A percentile compares a stretch with the other conserved stretches of the same genome.
These are phyloP conservation scores for Mobula hypostoma DNA, from an alignment of 2,113 vertebrate species.

Conservation along the genomic window DNA sequence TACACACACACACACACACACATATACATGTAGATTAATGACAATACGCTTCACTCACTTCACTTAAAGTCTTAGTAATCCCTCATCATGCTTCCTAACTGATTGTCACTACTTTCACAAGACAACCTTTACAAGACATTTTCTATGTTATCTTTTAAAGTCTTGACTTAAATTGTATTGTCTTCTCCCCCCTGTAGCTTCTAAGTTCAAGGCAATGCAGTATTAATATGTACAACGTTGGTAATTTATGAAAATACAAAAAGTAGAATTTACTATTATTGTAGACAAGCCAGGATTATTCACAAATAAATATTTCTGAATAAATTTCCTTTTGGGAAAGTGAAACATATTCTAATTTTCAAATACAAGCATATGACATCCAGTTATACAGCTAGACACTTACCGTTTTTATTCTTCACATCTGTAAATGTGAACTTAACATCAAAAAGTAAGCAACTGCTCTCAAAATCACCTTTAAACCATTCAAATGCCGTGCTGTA, in stretches of 20 bases:
- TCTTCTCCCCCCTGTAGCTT: not conserved
- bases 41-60: too few species aligned
- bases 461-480: not conserved
- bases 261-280: not conserved
- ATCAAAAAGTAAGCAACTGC: not conserved
- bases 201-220: not conserved
- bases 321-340: not conserved
- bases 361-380: not conserved
- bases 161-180: not conserved
- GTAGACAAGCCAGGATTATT: not conserved
- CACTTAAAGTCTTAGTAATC: not conserved
- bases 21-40: too few species aligned
- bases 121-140: not conserved
- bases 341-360: not conserved
- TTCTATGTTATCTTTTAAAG: not conserved
- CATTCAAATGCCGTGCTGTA: constrained; percentile 2
- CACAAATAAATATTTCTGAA: not conserved
- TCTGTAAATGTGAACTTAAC: not conserved
- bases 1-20: too few species aligned
- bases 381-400: not conserved
- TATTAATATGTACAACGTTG: not conserved
- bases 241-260: not conserved
- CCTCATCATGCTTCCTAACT: not conserved
- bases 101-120: not conserved
- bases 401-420: constrained; percentile 31